Conservation (phyloP, 1,140 invertebrate species). For the Aphaenogaster rudis region DNA sequence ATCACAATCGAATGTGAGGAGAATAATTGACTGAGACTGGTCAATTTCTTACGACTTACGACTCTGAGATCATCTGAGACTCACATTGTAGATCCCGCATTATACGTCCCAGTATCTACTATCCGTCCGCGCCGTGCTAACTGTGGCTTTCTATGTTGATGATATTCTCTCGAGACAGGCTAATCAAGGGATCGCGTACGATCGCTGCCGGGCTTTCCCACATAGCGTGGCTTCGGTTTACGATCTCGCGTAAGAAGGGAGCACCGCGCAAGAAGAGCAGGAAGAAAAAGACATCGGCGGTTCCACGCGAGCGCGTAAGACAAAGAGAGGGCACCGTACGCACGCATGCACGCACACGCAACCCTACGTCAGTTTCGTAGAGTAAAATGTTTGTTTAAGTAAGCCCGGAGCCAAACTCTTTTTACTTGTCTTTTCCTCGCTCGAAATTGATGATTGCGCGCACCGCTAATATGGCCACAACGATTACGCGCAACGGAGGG, state of each 20-base stretch:
- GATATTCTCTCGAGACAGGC: neutral
- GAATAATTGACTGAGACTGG: too few relatives aligned
- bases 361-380: slow-evolving; percentile 77
- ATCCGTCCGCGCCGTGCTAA: neutral
- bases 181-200: slow-evolving; percentile 4
- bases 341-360: slow-evolving; percentile 57
- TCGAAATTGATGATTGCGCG: slow-evolving; percentile 79
- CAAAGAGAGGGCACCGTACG: slow-evolving; percentile 61
- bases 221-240: slow-evolving; percentile 34
- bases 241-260: slow-evolving; percentile 37
- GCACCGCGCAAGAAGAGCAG: slow-evolving; percentile 51
- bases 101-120: neutral
- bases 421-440: slow-evolving; percentile 66
- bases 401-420: slow-evolving; percentile 77
- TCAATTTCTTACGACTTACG: too few relatives aligned
- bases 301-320: slow-evolving; percentile 19
- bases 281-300: slow-evolving; percentile 36
- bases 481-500: slow-evolving; percentile 67
- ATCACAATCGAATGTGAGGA: too few relatives aligned
- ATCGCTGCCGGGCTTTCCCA: slow-evolving; percentile 31
- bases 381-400: slow-evolving; percentile 81
- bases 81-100: too few relatives aligned
- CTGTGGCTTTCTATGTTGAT: neutral
- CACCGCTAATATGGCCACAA: slow-evolving; percentile 80
- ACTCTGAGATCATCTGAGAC: too few relatives aligned